Percentiles rank a stretch among this genome's conserved stretches.
phyloP scores from a whole-genome alignment of 2,888 invertebrate genomes.

The Sarcophaga variegata region DNA sequence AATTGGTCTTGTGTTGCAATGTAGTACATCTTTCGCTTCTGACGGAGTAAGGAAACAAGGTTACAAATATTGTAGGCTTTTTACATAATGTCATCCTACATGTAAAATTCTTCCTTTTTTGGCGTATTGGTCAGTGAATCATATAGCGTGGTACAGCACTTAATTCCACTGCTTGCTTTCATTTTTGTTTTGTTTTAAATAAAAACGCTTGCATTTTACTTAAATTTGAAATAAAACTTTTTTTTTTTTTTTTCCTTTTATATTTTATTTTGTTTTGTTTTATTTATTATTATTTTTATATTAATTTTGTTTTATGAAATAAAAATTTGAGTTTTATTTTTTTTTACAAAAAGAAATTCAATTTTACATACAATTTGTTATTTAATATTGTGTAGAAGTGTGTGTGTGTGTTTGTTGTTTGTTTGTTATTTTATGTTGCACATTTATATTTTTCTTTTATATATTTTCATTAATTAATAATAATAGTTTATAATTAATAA shows the following conservation, averaged over 20 bases:
- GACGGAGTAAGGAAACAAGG: too few species aligned
- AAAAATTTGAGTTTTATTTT: conserved; percentile 40
- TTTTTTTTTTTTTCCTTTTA: not conserved
- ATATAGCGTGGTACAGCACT: too few species aligned
- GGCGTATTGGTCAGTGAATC: too few species aligned
- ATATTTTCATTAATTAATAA: conserved; percentile 31
- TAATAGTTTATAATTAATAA: conserved; percentile 49
- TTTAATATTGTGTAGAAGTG: conserved; percentile 3
- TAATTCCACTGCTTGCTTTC: too few species aligned
- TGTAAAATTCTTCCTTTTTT: too few species aligned
- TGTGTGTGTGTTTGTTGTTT: not conserved
- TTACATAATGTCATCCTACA: too few species aligned
- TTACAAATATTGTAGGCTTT: too few species aligned
- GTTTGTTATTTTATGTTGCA: conserved; percentile 58
- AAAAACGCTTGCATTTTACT: too few species aligned
- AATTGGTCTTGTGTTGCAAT: too few species aligned
- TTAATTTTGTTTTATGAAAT: conserved; percentile 51
- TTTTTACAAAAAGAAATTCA: conserved; percentile 62
- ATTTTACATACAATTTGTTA: conserved; percentile 50
- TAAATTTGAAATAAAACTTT: too few species aligned
- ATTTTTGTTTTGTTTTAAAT: too few species aligned
- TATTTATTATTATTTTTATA: conserved; percentile 40
- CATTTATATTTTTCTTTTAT: conserved; percentile 61
- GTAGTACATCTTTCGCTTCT: too few species aligned
- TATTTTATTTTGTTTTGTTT: conserved; percentile 34